Evolutionary conservation across 1,140 invertebrate species (phyloP).

Genomic region (Rhyzopertha dominica): DNA sequence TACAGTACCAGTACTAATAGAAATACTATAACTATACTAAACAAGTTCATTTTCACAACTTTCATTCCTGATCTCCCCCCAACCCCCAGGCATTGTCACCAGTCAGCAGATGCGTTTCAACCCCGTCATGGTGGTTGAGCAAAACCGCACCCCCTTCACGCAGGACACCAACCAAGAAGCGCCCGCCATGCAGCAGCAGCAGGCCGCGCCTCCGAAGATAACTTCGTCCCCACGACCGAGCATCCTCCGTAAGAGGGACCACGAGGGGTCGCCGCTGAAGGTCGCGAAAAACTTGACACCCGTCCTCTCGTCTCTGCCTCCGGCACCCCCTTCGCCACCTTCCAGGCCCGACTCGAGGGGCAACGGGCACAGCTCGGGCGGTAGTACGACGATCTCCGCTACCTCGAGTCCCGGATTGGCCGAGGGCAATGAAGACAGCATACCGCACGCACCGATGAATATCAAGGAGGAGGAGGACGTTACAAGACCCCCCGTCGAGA

Average conservation of each 20-base stretch:
- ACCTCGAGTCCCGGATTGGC: slow-evolving; percentile 68
- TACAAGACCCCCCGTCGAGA: slow-evolving; percentile 41
- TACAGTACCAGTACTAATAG: no score
- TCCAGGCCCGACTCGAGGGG: slow-evolving; percentile 49
- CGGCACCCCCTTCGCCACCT: slow-evolving; percentile 47
- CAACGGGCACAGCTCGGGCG: slow-evolving; percentile 53
- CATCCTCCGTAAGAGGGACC: slow-evolving; percentile 43
- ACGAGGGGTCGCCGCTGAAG: slow-evolving; percentile 40
- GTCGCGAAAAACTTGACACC: slow-evolving; percentile 45
- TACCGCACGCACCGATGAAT: slow-evolving; percentile 43
- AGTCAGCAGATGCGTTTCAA: slow-evolving; percentile 38
- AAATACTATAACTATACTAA: no score
- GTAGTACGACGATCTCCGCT: slow-evolving; percentile 73
- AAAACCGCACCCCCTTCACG: slow-evolving; percentile 23
- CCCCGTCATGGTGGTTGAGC: slow-evolving; percentile 39
- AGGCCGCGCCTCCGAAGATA: slow-evolving; percentile 28
- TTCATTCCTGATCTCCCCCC: no score
- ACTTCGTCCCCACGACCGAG: slow-evolving; percentile 43
- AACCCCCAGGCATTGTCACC: slow-evolving; percentile 31
- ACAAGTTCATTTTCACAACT: no score
- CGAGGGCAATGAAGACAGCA: slow-evolving; percentile 57
- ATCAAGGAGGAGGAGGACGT: slow-evolving; percentile 36
- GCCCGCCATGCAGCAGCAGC: slow-evolving; percentile 19
- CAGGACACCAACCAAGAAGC: no score
- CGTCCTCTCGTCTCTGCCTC: slow-evolving; percentile 44